Evolutionary conservation across 2,113 vertebrate genomes (phyloP).

Genomic region (Thalassoma bifasciatum): DNA sequence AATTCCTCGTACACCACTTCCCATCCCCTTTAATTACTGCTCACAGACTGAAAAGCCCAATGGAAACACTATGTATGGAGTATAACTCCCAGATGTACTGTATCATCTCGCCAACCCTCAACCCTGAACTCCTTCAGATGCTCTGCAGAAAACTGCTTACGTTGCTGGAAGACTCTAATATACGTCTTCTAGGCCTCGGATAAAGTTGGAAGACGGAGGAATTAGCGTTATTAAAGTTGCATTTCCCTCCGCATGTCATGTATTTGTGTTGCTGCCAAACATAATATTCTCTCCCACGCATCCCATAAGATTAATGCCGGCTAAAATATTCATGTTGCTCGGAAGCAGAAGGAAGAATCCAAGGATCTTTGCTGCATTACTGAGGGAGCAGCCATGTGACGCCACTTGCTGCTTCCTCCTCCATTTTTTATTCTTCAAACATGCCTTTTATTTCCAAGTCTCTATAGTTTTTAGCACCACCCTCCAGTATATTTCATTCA

Average conservation of each 20-base stretch:
- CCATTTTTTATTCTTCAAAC: not conserved
- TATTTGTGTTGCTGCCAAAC: conserved; percentile 59
- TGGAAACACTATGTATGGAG: conserved; percentile 26
- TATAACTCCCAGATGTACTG: conserved; percentile 28
- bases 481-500: not conserved
- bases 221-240: conserved; percentile 64
- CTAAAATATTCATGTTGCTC: conserved; percentile 66
- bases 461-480: not conserved
- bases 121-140: conserved; percentile 14
- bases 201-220: conserved; percentile 40
- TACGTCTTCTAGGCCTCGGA: conserved; percentile 9
- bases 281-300: conserved; percentile 43
- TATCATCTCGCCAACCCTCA: conserved; percentile 14
- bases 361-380: conserved; percentile 29
- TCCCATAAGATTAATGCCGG: conserved; percentile 51
- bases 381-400: not conserved
- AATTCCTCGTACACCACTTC: conserved; percentile 44
- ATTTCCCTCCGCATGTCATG: conserved; percentile 33
- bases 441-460: not conserved
- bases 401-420: conserved; percentile 1
- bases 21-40: conserved; percentile 45
- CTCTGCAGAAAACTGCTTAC: conserved; percentile 46
- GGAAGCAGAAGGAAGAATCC: conserved; percentile 28
- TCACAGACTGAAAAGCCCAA: conserved; percentile 14
- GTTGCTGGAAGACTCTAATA: conserved; percentile 24